Percentiles rank a stretch among this genome's conserved stretches.
These are phyloP conservation scores for Drosophila seguyi DNA, from an alignment of 1,140 invertebrate genomes.

Conservation along the genomic window DNA sequence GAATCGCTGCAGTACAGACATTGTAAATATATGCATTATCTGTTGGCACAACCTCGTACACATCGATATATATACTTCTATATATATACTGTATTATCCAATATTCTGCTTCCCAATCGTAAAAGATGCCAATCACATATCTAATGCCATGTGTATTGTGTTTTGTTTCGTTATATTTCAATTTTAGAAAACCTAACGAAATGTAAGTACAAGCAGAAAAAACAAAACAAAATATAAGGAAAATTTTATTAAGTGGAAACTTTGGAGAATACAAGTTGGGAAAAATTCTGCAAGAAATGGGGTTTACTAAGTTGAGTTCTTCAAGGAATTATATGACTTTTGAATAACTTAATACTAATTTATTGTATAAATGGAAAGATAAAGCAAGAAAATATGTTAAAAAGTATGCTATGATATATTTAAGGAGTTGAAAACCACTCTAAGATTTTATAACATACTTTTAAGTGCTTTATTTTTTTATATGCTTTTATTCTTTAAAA, in stretches of 20 bases:
- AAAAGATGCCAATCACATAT: conserved; percentile 45
- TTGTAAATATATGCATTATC: conserved; percentile 48
- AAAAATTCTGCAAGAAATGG: conserved; percentile 4
- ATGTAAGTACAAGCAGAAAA: conserved; percentile 65
- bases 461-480: too few relatives aligned
- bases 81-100: conserved; percentile 1
- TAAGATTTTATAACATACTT: too few relatives aligned
- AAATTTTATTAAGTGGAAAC: not conserved
- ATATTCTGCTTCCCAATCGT: conserved; percentile 9
- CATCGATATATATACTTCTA: not conserved
- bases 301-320: not conserved
- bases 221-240: not conserved
- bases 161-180: conserved; percentile 74
- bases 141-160: conserved; percentile 71
- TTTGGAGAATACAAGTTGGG: not conserved
- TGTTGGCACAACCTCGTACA: conserved; percentile 1
- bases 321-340: not conserved
- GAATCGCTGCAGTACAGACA: conserved; percentile 22
- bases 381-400: not conserved
- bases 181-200: conserved; percentile 67
- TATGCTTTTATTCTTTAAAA: not conserved
- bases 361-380: too few relatives aligned
- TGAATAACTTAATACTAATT: not conserved
- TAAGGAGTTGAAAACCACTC: not conserved
- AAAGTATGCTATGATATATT: not conserved